Evolutionary conservation across 2,113 vertebrate genomes (phyloP).

Genomic region (Cinclus mexicanus): DNA sequence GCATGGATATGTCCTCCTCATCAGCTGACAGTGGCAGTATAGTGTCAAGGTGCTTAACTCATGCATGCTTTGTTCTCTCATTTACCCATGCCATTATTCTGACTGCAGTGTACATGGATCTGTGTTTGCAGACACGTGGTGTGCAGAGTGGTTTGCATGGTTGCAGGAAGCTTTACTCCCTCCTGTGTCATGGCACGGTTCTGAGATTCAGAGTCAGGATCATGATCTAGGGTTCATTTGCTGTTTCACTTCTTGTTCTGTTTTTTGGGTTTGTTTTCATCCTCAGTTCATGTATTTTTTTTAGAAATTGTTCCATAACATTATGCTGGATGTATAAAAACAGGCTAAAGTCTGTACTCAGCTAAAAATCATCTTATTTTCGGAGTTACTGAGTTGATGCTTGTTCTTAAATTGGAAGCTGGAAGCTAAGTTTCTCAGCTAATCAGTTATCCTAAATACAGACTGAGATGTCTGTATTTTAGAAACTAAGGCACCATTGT

Average conservation of each 20-base stretch:
- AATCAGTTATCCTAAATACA: not conserved
- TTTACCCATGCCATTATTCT: constrained; percentile 25
- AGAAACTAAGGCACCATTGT: not conserved
- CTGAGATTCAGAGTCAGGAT: not conserved
- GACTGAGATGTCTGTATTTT: not conserved
- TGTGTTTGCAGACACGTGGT: not conserved
- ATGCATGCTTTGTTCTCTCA: constrained; percentile 76
- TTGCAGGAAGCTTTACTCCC: not conserved
- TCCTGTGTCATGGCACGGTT: not conserved
- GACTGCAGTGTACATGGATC: not conserved
- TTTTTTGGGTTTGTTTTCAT: not conserved
- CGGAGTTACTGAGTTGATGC: not conserved
- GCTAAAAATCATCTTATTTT: not conserved
- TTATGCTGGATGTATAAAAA: not conserved
- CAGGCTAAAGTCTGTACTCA: not conserved
- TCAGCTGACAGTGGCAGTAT: constrained; percentile 94
- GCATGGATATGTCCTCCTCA: constrained; percentile 92
- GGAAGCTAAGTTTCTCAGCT: constrained; percentile 5
- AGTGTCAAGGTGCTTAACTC: constrained; percentile 90
- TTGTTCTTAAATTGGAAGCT: not conserved
- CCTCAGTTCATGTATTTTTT: not conserved
- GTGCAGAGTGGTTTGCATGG: not conserved
- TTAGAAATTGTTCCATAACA: not conserved
- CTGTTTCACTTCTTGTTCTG: not conserved
- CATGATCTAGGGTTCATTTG: not conserved